Evolutionary conservation across 1,140 invertebrate species (phyloP).

Genomic region (Megathymus violae): DNA sequence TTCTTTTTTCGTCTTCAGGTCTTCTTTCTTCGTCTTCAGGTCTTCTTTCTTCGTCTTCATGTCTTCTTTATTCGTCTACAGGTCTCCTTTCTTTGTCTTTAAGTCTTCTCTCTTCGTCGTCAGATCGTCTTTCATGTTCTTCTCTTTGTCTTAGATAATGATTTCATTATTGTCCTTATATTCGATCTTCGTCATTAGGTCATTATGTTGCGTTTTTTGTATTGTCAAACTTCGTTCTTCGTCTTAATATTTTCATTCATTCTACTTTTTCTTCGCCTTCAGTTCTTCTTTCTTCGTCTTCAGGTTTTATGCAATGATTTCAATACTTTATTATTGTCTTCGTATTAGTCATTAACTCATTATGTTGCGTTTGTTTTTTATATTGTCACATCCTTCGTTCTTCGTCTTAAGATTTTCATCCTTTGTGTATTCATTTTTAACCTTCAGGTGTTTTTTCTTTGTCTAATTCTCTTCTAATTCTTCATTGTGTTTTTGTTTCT

Average conservation of each 20-base stretch:
- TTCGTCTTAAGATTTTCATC: slow-evolving; percentile 17
- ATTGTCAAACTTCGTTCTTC: too few species aligned
- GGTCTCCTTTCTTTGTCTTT: not conserved
- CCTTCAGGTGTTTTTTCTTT: slow-evolving; percentile 32
- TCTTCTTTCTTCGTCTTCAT: slow-evolving; percentile 26
- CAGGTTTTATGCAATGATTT: too few species aligned
- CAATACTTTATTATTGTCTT: too few species aligned
- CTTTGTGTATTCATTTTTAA: too few species aligned
- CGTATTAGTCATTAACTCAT: too few species aligned
- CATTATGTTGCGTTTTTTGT: too few species aligned
- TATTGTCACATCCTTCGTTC: not conserved
- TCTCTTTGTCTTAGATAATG: too few species aligned
- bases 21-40: slow-evolving; percentile 25
- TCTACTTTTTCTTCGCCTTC: slow-evolving; percentile 16
- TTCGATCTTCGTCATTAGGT: too few species aligned
- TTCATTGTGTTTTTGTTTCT: not conserved
- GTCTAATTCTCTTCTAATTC: slow-evolving; percentile 22
- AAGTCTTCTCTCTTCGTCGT: slow-evolving; percentile 22
- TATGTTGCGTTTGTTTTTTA: not conserved
- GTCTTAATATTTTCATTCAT: too few species aligned
- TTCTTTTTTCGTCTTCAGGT: slow-evolving; percentile 30
- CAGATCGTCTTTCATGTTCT: slow-evolving; percentile 18
- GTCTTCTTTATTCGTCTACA: slow-evolving; percentile 14
- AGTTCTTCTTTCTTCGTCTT: slow-evolving; percentile 27
- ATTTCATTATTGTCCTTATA: too few species aligned